Evolutionary conservation across 2,797 vertebrate species (phyloP), one percentile per base, ranked within the genome.

Genomic region (Fistularia commersonii): DNA sequence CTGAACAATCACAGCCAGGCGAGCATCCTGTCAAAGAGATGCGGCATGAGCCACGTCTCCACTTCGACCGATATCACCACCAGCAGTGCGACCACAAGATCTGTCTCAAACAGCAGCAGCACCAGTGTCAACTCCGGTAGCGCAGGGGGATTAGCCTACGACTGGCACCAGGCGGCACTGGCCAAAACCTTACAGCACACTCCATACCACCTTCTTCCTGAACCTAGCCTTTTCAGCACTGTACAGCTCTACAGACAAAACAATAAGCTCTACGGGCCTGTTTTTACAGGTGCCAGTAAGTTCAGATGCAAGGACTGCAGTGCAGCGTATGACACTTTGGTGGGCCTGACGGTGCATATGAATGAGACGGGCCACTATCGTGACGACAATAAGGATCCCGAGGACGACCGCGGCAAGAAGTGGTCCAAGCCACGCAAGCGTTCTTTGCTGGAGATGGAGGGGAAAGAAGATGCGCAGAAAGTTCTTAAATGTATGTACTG

Each of bases 401-500:
- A 99, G 61, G 87, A 95, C 0, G 95, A 98, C 81, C 92, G 91
- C 77, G 91, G 95, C 65, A 96, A 92, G 73, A 89, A 92, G 49
- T 98, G 95, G 96, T 98, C 96, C 65, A 98, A 99, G 77, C 97
- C 97, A 44, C 86, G 97, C 62, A 99, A 98, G 68, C 91, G 95
- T 60, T 98, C 96, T 0, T 92, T 98, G 57, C 93, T 98, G 92
- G 96, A 99, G 86, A 98, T 99, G 95, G 97, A 99, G 77, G 90
- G 89, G 48, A 99, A 98, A 80, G 97, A 99, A 79, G 97, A 99
- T 38, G 97, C 97, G 31, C 97, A 99, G 76, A 99, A 99, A 86
- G 97, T 99, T 70, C 89, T 99, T 10, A 98, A 98, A 81, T 99
- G 97, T 84, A 99, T 99, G 97, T 99, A 99, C 78, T 99, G 97